phyloP scores from a whole-genome alignment of 1,140 invertebrate species.

The Caenorhabditis brenneri region DNA sequence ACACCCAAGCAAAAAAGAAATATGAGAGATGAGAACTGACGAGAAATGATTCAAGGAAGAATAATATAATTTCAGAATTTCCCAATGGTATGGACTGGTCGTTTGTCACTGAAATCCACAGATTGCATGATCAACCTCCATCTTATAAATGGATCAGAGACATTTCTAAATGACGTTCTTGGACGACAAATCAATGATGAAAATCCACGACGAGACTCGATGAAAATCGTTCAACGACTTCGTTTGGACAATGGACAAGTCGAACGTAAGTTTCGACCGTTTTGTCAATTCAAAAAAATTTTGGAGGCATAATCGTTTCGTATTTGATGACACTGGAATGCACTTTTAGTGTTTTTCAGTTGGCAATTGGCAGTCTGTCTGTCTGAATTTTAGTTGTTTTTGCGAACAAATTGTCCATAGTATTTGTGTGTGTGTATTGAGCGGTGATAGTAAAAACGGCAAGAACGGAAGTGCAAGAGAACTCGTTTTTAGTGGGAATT shows the following conservation, averaged over 20 bases:
- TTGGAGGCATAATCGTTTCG: no score
- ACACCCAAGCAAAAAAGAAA: no score
- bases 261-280: background rate
- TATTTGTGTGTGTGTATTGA: background rate
- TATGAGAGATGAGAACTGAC: background rate
- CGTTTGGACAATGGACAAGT: conserved; percentile 21
- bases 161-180: background rate
- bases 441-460: background rate
- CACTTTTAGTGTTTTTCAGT: background rate
- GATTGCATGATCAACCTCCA: conserved; percentile 15
- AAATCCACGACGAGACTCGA: background rate
- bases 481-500: conserved; percentile 13
- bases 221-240: conserved; percentile 4
- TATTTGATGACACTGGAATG: background rate
- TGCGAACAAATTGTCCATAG: background rate
- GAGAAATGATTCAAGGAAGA: background rate
- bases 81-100: conserved; percentile 26
- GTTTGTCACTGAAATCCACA: conserved; percentile 2
- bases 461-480: background rate
- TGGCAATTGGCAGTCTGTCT: background rate
- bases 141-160: conserved; percentile 34
- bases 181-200: background rate
- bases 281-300: background rate
- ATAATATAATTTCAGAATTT: background rate
- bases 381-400: conserved; percentile 26